phyloP scores from a whole-genome alignment of 1,140 invertebrate genomes.

The Vollenhovia emeryi region DNA sequence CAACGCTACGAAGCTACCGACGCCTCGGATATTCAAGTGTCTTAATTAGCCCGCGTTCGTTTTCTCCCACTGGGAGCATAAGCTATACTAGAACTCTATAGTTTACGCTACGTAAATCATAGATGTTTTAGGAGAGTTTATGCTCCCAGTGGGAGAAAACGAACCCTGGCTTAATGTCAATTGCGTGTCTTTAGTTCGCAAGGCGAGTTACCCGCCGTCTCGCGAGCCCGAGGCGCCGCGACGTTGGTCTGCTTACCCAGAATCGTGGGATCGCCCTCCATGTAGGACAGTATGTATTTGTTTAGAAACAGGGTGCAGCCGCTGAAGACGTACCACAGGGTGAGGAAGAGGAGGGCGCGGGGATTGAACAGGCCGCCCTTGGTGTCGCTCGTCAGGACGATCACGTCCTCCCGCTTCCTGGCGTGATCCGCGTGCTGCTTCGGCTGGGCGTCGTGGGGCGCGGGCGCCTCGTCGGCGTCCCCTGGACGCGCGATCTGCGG shows the following conservation, averaged over 20 bases:
- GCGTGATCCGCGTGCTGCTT: slow-evolving; percentile 76
- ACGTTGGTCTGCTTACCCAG: slow-evolving; percentile 87
- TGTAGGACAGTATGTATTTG: slow-evolving; percentile 93
- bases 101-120: too few species aligned
- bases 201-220: too few species aligned
- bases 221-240: neutral
- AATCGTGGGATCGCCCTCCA: slow-evolving; percentile 92
- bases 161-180: too few species aligned
- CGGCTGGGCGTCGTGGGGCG: slow-evolving; percentile 69
- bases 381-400: slow-evolving; percentile 73
- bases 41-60: too few species aligned
- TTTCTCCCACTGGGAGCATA: too few species aligned
- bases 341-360: slow-evolving; percentile 89
- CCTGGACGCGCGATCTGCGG: slow-evolving; percentile 71
- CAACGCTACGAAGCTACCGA: too few species aligned
- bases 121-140: too few species aligned
- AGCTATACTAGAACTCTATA: too few species aligned
- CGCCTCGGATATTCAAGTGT: too few species aligned
- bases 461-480: slow-evolving; percentile 74
- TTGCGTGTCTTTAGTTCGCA: too few species aligned
- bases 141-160: too few species aligned
- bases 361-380: slow-evolving; percentile 87
- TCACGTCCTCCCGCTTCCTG: slow-evolving; percentile 76
- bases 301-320: slow-evolving; percentile 93
- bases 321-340: slow-evolving; percentile 93